Percentiles rank a stretch among this genome's conserved stretches.
phyloP scores from a whole-genome alignment of 2,797 vertebrate species.

The Gallinago nigripennis region DNA sequence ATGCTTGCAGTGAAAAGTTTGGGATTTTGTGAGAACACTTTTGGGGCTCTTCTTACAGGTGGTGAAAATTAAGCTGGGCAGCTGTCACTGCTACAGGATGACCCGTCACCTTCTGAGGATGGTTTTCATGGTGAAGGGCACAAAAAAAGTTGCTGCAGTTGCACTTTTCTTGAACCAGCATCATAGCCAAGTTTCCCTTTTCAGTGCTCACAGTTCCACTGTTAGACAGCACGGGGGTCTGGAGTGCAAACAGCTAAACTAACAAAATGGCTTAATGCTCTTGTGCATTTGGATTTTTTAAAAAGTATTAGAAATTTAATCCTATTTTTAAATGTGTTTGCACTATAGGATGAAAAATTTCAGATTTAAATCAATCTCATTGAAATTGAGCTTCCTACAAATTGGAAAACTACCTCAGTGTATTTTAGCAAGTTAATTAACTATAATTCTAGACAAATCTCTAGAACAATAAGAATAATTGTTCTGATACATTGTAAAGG shows the following conservation, averaged over 20 bases:
- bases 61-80: background rate
- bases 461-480: background rate
- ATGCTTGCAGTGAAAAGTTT: fast-evolving
- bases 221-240: fast-evolving
- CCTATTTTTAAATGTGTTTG: background rate
- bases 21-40: background rate
- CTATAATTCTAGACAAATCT: background rate
- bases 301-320: background rate
- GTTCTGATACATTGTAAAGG: background rate
- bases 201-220: background rate
- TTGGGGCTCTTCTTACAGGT: background rate
- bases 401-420: background rate
- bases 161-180: background rate
- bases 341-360: background rate
- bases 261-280: background rate
- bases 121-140: background rate
- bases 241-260: background rate
- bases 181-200: background rate
- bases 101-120: background rate
- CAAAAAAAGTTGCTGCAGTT: background rate
- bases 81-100: background rate
- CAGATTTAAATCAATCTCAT: background rate
- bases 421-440: background rate
- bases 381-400: background rate
- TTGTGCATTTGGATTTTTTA: background rate